phyloP scores from a whole-genome alignment of 1,140 invertebrate genomes.

The Aphidius ervi region DNA sequence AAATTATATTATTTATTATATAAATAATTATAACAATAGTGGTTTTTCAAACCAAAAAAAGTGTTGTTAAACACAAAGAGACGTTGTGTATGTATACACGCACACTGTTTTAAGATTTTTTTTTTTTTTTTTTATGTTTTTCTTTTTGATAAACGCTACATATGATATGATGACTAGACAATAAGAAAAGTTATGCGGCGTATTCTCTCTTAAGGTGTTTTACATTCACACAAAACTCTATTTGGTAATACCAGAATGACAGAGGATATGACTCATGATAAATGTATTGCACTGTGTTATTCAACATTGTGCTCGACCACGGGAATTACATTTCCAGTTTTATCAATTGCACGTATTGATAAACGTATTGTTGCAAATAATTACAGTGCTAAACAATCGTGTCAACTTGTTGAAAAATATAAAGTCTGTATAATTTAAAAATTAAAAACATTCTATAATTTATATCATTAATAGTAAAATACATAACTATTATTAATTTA shows the following conservation, averaged over 20 bases:
- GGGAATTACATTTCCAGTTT: conserved; percentile 15
- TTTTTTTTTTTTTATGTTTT: no score
- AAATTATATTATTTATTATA: no score
- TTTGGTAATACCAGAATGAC: conserved; percentile 15
- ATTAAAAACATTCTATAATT: neutral
- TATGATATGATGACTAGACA: no score
- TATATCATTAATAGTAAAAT: neutral
- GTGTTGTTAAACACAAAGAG: no score
- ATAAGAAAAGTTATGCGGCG: no score
- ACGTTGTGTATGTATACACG: no score
- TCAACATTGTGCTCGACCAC: conserved; percentile 34
- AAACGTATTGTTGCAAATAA: conserved; percentile 4
- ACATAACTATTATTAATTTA: conserved; percentile 2
- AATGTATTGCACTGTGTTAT: conserved; percentile 22
- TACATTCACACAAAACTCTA: conserved; percentile 27
- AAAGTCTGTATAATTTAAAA: conserved; percentile 24
- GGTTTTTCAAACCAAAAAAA: no score
- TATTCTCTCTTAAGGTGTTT: conserved; percentile 17
- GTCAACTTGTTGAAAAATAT: conserved; percentile 22
- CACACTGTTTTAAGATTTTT: no score
- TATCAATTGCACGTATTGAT: neutral
- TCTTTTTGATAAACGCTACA: no score
- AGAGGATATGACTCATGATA: neutral
- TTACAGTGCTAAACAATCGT: conserved; percentile 10
- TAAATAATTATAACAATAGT: no score